Evolutionary conservation across 2,888 invertebrate genomes (phyloP).

Genomic region (Acrobasis suavella): DNA sequence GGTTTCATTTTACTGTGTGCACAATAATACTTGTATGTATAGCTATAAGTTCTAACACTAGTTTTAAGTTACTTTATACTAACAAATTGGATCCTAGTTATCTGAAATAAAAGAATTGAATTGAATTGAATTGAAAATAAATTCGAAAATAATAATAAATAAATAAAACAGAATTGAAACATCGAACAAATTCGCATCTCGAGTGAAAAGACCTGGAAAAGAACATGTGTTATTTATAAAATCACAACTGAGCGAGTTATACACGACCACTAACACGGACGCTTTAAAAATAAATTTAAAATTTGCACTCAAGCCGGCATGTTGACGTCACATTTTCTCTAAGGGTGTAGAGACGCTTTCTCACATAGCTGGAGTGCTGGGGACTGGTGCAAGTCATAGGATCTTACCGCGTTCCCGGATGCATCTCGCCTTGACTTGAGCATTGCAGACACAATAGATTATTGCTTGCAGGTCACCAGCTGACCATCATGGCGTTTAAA

Average conservation of each 20-base stretch:
- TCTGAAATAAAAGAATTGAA: too few relatives aligned
- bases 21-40: too few relatives aligned
- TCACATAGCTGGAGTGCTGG: conserved; percentile 43
- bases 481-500: too few relatives aligned
- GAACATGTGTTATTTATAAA: not conserved
- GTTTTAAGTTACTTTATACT: too few relatives aligned
- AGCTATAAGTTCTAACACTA: too few relatives aligned
- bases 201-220: not conserved
- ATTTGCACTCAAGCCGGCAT: conserved; percentile 55
- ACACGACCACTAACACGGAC: conserved; percentile 44
- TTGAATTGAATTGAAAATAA: too few relatives aligned
- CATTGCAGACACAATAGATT: too few relatives aligned
- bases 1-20: too few relatives aligned
- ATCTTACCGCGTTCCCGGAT: not conserved
- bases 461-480: too few relatives aligned
- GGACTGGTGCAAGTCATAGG: conserved; percentile 29
- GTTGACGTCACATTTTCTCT: conserved; percentile 59
- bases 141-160: too few relatives aligned
- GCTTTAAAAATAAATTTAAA: conserved; percentile 58
- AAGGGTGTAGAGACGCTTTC: conserved; percentile 46
- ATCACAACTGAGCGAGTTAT: conserved; percentile 1
- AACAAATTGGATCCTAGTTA: too few relatives aligned
- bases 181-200: not conserved
- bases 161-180: too few relatives aligned
- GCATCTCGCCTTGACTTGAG: not conserved